Conservation (phyloP, 2,888 invertebrate species). For the Bellardia bayeri region DNA sequence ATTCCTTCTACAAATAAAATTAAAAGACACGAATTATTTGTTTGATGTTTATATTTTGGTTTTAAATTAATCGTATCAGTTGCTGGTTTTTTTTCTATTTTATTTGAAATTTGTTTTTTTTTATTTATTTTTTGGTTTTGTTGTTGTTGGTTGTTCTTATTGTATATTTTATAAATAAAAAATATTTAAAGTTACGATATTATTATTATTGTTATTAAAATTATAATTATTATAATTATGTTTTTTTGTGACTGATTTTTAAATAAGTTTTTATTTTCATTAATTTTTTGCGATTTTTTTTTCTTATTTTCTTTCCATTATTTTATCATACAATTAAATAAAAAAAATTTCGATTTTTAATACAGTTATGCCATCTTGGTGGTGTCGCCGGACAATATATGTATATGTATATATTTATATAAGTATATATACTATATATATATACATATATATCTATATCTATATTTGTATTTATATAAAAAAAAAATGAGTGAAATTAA, state of each 20-base stretch:
- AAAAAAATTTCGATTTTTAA: constrained; percentile 69
- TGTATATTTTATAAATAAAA: constrained; percentile 73
- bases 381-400: constrained; percentile 57
- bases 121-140: constrained; percentile 68
- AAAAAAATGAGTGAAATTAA: constrained; percentile 38
- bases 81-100: constrained; percentile 75
- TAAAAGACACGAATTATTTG: not conserved
- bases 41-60: constrained; percentile 74
- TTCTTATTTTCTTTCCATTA: constrained; percentile 47
- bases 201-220: constrained; percentile 41
- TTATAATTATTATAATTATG: constrained; percentile 35
- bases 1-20: not conserved
- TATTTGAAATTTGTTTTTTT: constrained; percentile 75
- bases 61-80: constrained; percentile 68
- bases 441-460: too few relatives aligned
- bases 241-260: constrained; percentile 80
- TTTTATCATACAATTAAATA: constrained; percentile 73
- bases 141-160: constrained; percentile 68
- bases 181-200: constrained; percentile 74
- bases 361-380: constrained; percentile 67
- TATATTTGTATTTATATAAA: too few relatives aligned
- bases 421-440: not conserved
- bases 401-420: constrained; percentile 28
- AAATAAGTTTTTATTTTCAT: constrained; percentile 63
- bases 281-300: constrained; percentile 71